phyloP scores from a whole-genome alignment of 2,797 vertebrate genomes.

The Paramormyrops hopkinsi region DNA sequence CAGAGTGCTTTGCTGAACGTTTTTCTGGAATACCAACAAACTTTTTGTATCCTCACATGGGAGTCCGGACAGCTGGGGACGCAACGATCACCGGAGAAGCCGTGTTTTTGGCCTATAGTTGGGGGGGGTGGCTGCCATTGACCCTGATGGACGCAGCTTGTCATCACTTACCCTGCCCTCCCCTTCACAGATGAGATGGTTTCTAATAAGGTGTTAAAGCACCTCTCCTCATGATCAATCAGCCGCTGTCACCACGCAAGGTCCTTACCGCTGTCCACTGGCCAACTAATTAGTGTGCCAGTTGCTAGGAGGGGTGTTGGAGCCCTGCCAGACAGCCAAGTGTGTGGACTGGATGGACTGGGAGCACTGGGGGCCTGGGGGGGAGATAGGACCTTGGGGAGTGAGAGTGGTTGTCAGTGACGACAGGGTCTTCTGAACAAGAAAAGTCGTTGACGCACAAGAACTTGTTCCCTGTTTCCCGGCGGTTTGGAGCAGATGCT shows the following conservation, averaged over 20 bases:
- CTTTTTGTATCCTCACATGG: background rate
- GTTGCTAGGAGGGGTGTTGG: conserved; percentile 18
- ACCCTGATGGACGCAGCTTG: background rate
- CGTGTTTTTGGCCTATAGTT: background rate
- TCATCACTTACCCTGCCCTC: background rate
- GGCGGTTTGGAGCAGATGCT: background rate
- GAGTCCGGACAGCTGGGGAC: background rate
- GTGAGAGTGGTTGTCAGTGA: background rate
- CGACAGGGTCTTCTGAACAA: background rate
- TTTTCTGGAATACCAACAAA: background rate
- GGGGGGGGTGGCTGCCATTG: background rate
- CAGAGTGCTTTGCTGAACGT: background rate
- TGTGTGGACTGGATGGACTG: background rate
- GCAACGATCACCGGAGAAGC: background rate
- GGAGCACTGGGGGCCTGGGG: background rate
- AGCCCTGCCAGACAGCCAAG: background rate
- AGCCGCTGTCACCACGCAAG: background rate
- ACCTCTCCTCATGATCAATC: background rate
- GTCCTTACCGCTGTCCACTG: background rate
- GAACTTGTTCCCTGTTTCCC: conserved; percentile 6
- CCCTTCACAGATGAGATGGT: background rate
- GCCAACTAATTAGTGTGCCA: conserved; percentile 9
- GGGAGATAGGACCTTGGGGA: background rate
- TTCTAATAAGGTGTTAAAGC: conserved; percentile 8
- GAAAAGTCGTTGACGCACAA: background rate